Evolutionary conservation across 2,797 vertebrate species (phyloP).

Genomic region (Thaleichthys pacificus): DNA sequence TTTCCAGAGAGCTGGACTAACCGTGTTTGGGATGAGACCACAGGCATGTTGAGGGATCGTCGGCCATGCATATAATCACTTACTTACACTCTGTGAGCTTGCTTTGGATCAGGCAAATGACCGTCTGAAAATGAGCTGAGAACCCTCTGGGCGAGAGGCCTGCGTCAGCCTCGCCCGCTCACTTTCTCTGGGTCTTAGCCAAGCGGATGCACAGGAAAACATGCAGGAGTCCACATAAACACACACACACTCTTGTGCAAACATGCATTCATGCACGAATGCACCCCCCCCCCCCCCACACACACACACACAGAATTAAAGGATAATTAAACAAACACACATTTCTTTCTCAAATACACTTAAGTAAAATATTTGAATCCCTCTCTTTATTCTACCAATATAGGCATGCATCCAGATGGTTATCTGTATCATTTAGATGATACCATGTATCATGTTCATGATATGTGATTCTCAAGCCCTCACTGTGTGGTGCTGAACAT

Average conservation of each 20-base stretch:
- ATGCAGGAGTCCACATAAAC: slow-evolving; percentile 18
- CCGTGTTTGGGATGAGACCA: slow-evolving; percentile 79
- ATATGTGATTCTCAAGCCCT: slow-evolving; percentile 6
- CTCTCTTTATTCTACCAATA: not conserved
- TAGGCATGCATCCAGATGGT: not conserved
- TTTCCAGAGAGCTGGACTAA: slow-evolving; percentile 76
- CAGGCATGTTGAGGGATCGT: slow-evolving; percentile 74
- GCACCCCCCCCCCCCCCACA: not conserved
- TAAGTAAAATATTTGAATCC: not conserved
- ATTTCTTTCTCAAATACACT: not conserved
- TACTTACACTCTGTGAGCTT: slow-evolving; percentile 87
- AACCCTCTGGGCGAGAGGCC: slow-evolving; percentile 85
- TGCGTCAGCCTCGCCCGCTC: slow-evolving; percentile 80
- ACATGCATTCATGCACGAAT: slow-evolving; percentile 7
- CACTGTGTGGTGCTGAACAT: not conserved
- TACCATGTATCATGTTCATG: not conserved
- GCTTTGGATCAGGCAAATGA: slow-evolving; percentile 87
- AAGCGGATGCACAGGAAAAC: slow-evolving; percentile 23
- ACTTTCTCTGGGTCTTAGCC: slow-evolving; percentile 71
- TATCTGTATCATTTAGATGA: not conserved
- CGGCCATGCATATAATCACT: slow-evolving; percentile 90
- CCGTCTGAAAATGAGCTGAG: slow-evolving; percentile 89
- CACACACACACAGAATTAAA: not conserved
- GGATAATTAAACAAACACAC: not conserved
- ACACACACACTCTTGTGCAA: slow-evolving; percentile 20